Evolutionary conservation across 2,797 vertebrate species (phyloP).

Genomic region (Lagocephalus sceleratus): DNA sequence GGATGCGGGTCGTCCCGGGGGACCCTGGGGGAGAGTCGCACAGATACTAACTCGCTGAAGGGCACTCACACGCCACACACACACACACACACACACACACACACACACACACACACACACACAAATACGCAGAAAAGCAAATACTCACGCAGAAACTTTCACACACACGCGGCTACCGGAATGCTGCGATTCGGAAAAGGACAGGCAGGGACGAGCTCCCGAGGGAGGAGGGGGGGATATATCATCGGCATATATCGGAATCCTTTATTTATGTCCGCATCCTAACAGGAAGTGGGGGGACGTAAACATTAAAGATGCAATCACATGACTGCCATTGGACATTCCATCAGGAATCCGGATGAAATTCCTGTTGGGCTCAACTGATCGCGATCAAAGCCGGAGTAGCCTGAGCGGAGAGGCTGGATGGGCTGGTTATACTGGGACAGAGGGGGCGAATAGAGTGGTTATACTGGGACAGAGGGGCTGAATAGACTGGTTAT

Average conservation of each 20-base stretch:
- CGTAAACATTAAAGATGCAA: conserved; percentile 70
- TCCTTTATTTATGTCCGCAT: conserved; percentile 63
- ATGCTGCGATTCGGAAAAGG: conserved; percentile 11
- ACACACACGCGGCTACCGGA: not conserved
- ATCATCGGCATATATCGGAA: conserved; percentile 44
- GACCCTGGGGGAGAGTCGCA: conserved; percentile 61
- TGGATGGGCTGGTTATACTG: no score
- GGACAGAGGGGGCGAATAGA: no score
- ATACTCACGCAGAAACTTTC: conserved; percentile 26
- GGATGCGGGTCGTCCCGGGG: conserved; percentile 59
- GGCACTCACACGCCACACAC: conserved; percentile 11
- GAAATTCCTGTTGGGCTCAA: conserved; percentile 19
- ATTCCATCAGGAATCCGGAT: conserved; percentile 36
- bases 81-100: conserved; percentile 11
- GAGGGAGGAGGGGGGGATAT: not conserved
- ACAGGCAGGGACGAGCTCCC: conserved; percentile 1
- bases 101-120: conserved; percentile 6
- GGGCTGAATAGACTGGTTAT: no score
- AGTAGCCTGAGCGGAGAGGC: no score
- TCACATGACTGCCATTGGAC: conserved; percentile 49
- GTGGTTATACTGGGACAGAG: no score
- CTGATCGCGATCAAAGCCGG: conserved; percentile 1
- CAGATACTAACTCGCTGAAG: conserved; percentile 58
- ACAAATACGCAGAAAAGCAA: conserved; percentile 23
- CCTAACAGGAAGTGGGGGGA: conserved; percentile 67